Evolutionary conservation across 2,888 invertebrate genomes (phyloP).

Genomic region (Lissonota sp.): DNA sequence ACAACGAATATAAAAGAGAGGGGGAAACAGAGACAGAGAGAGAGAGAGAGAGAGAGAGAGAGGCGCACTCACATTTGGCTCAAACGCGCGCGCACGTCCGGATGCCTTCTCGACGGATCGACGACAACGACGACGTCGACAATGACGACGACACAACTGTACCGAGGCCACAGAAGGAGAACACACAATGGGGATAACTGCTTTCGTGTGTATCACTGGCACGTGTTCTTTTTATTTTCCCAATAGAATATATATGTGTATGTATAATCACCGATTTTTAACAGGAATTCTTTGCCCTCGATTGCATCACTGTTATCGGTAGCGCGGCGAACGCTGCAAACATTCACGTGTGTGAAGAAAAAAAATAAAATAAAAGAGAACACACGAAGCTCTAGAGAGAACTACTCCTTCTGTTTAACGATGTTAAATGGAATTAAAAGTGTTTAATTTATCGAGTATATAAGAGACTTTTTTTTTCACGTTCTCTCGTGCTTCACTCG

Average conservation of each 20-base stretch:
- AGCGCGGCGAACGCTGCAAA: too few relatives aligned
- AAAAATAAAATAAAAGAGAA: too few relatives aligned
- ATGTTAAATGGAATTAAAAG: too few relatives aligned
- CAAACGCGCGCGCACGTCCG: constrained; percentile 57
- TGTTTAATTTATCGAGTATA: too few relatives aligned
- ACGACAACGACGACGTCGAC: constrained; percentile 51
- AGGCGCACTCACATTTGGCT: constrained; percentile 45
- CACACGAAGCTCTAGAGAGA: too few relatives aligned
- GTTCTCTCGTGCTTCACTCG: not conserved
- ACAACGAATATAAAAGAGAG: constrained; percentile 9
- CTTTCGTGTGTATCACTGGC: constrained; percentile 13
- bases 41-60: not conserved
- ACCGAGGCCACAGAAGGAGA: constrained; percentile 26
- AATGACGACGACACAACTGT: constrained; percentile 19
- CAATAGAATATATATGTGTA: not conserved
- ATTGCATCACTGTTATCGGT: too few relatives aligned
- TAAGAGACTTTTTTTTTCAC: too few relatives aligned
- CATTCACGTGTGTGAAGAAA: too few relatives aligned
- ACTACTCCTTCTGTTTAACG: too few relatives aligned
- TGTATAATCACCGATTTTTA: too few relatives aligned
- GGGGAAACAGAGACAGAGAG: not conserved
- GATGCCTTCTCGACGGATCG: constrained; percentile 42
- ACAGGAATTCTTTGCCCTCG: too few relatives aligned
- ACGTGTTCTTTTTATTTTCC: constrained; percentile 40
- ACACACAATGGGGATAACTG: constrained; percentile 4